Percentiles rank a stretch among this genome's conserved stretches.
These are phyloP conservation scores for Porites lobata DNA, from an alignment of 92 coral and sea anemone genomes.

Conservation along the genomic window DNA sequence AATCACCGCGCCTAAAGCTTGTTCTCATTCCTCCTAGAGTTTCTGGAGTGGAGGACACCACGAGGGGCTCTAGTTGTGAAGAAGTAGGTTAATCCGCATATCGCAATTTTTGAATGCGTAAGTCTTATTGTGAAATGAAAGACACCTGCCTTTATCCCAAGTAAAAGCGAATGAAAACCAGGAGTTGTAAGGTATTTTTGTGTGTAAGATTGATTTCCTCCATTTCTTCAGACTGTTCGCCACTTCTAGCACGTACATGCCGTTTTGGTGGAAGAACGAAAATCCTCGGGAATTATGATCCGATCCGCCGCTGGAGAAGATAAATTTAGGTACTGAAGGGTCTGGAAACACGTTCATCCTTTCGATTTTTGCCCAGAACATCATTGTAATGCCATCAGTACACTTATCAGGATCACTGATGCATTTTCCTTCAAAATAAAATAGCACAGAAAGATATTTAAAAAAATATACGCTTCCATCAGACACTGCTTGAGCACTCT, in stretches of 20 bases:
- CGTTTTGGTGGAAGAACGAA: constrained; percentile 8
- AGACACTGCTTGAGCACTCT: too few species aligned
- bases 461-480: too few species aligned
- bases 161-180: constrained; percentile 55
- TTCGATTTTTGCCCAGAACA: constrained; percentile 45
- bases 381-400: constrained; percentile 23
- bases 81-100: too few species aligned
- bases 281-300: constrained; percentile 39
- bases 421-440: constrained; percentile 21
- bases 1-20: too few species aligned
- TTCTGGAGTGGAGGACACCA: too few species aligned
- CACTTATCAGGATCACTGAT: constrained; percentile 33
- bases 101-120: too few species aligned
- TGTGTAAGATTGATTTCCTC: constrained; percentile 3
- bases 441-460: neutral
- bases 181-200: constrained; percentile 4
- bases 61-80: too few species aligned
- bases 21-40: too few species aligned
- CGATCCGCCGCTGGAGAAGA: constrained; percentile 38
- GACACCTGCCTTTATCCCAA: constrained; percentile 10
- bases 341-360: neutral
- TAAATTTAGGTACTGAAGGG: constrained; percentile 20
- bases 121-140: neutral
- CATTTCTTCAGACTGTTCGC: constrained; percentile 12
- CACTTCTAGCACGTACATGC: constrained; percentile 6